These are phyloP conservation scores for Psilanteris sp. DNA, from an alignment of 1,140 invertebrate species.

Conservation along the genomic window DNA sequence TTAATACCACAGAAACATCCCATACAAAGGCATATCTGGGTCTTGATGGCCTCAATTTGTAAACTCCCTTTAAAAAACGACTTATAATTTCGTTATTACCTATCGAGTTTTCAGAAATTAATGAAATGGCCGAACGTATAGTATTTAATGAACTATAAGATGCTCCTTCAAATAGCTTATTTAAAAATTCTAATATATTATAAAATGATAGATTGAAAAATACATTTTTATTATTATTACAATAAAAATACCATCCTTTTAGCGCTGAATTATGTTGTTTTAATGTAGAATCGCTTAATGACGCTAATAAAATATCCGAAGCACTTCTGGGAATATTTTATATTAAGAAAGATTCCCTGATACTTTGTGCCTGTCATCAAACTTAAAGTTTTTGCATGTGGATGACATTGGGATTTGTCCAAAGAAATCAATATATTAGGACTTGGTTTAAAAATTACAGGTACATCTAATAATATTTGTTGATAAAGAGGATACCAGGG, in stretches of 20 bases:
- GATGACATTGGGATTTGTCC: slow-evolving; percentile 7
- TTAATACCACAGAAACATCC: slow-evolving; percentile 62
- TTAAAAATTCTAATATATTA: too few species aligned
- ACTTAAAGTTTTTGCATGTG: background rate
- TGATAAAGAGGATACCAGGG: background rate
- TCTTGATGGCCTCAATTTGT: slow-evolving; percentile 46
- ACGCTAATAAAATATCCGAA: slow-evolving; percentile 24
- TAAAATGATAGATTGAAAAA: slow-evolving; percentile 36
- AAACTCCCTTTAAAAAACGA: slow-evolving; percentile 65
- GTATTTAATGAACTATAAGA: slow-evolving; percentile 64
- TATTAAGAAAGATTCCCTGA: slow-evolving; percentile 17
- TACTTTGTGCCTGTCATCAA: slow-evolving; percentile 13
- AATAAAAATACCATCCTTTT: too few species aligned
- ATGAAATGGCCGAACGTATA: slow-evolving; percentile 43
- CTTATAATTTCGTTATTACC: slow-evolving; percentile 1
- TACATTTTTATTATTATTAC: too few species aligned
- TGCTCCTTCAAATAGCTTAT: slow-evolving; percentile 25
- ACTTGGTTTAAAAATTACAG: slow-evolving; percentile 3
- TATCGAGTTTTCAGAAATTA: slow-evolving; percentile 34
- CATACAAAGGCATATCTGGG: slow-evolving; percentile 65
- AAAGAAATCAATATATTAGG: slow-evolving; percentile 6
- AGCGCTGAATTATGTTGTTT: slow-evolving; percentile 37
- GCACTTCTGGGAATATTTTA: background rate
- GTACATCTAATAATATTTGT: background rate
- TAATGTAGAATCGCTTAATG: slow-evolving; percentile 9